Evolutionary conservation across 2,797 vertebrate genomes (phyloP), one percentile per base, ranked within the genome.

Genomic region (Myoxocephalus aenaeus): DNA sequence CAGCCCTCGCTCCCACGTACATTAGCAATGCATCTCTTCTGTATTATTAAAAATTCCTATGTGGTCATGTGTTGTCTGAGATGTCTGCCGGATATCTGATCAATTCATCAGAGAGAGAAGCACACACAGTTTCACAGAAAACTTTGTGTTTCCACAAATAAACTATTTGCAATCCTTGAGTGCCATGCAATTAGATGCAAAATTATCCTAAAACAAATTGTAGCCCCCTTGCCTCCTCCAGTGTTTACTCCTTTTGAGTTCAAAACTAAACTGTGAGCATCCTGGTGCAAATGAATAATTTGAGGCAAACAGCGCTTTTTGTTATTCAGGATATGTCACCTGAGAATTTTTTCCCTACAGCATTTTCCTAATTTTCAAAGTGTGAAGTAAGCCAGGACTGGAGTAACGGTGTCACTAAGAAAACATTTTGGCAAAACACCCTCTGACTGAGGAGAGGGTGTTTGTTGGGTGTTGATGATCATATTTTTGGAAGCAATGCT

Each of bases 261-360:
- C 9, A 48, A 36, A 44, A 44, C 10, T 29, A 11, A 62, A 72
- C 32, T 40, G n/a, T 2, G 4, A 22, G 22, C 65, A 57, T 17
- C 48, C 38, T 11, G 6, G 1, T 70, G 40, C 10, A 69, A 65
- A 48, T 36, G 0, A 32, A 62, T 42, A 62, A 50, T 68, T 54
- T 72, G 9, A 12, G 20, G 15, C 9, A 6, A 38, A 18, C 17
- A 29, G 13, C 3, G 1, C 13, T 46, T 48, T 32, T 48, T 32
- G 48, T 63, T 34, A 54, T 75, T 50, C 20, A 15, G 48, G n/a
- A 44, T 72, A 15, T 59, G 38, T 65, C 61, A 50, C 57, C 27
- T 27, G 65, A 57, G 56, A 80, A 15, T 34, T 42, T 57, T 11
- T 34, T 51, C 64, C 67, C 38, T 25, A 4, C 75, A 65, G 67